These are phyloP conservation scores for Atlantisia rogersi DNA, from an alignment of 2,113 vertebrate species.

Conservation along the genomic window DNA sequence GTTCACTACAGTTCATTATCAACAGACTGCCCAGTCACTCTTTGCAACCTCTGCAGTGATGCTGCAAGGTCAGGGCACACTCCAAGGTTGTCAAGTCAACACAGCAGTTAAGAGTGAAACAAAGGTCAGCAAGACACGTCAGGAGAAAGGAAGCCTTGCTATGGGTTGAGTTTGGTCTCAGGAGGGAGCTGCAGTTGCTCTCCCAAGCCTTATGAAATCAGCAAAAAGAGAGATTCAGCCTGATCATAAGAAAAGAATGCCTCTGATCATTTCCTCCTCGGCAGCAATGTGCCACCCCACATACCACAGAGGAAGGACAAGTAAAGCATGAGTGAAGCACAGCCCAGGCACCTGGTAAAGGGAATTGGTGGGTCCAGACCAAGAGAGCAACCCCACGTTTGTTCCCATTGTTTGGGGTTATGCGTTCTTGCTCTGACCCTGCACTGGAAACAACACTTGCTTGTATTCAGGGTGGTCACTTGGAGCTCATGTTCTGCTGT, in stretches of 20 bases:
- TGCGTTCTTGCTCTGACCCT: neutral
- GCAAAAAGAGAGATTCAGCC: neutral
- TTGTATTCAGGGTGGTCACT: neutral
- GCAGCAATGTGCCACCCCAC: neutral
- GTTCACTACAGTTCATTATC: neutral
- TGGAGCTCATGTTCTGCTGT: neutral
- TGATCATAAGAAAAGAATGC: neutral
- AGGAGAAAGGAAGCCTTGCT: neutral
- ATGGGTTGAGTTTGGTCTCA: neutral
- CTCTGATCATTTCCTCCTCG: neutral
- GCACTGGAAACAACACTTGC: neutral
- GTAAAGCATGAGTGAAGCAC: neutral
- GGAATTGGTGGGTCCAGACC: neutral
- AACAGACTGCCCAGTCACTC: neutral
- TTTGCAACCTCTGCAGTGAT: neutral
- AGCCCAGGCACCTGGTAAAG: neutral
- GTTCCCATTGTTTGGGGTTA: neutral
- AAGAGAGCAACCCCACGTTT: neutral
- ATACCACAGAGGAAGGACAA: neutral
- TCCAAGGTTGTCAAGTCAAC: neutral
- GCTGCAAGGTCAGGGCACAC: neutral
- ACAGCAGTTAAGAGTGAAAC: neutral
- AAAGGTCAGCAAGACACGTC: neutral
- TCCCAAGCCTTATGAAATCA: neutral
- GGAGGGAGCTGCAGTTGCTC: neutral